Percentiles rank a stretch among this genome's conserved stretches.
These are phyloP conservation scores for Drosophila bocqueti DNA, from an alignment of 1,140 invertebrate genomes.

Conservation along the genomic window DNA sequence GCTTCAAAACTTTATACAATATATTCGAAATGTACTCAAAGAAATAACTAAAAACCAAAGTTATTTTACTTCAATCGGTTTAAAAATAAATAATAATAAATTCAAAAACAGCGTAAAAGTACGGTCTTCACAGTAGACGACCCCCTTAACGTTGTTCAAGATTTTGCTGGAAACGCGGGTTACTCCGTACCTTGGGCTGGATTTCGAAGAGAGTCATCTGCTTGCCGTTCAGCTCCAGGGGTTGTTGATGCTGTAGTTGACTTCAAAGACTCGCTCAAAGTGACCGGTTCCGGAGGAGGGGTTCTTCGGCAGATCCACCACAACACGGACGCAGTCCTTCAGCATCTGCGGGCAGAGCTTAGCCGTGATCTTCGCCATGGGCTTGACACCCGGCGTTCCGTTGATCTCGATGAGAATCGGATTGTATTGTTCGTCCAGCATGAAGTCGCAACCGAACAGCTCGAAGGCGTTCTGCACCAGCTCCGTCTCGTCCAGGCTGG, in stretches of 20 bases:
- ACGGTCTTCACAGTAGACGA: neutral
- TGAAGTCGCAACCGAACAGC: slow-evolving; percentile 96
- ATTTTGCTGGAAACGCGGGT: slow-evolving; percentile 47
- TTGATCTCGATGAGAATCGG: slow-evolving; percentile 98
- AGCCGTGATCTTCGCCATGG: slow-evolving; percentile 93
- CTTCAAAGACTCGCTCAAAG: slow-evolving; percentile 86
- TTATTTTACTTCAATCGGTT: neutral
- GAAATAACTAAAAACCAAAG: too few species aligned
- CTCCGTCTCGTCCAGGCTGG: slow-evolving; percentile 91
- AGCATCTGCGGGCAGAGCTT: slow-evolving; percentile 92
- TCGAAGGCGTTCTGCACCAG: slow-evolving; percentile 93
- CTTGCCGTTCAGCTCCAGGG: slow-evolving; percentile 66
- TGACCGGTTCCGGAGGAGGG: slow-evolving; percentile 86
- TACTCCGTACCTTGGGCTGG: slow-evolving; percentile 35
- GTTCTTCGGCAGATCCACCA: slow-evolving; percentile 87
- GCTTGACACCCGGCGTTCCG: slow-evolving; percentile 93
- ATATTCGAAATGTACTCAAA: too few species aligned
- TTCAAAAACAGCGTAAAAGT: too few species aligned
- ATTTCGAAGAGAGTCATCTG: slow-evolving; percentile 60
- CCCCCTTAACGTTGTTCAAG: slow-evolving; percentile 52
- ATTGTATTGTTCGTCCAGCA: slow-evolving; percentile 93
- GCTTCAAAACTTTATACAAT: too few species aligned
- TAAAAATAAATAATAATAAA: neutral
- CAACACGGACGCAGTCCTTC: slow-evolving; percentile 94
- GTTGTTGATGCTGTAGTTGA: slow-evolving; percentile 70